These are phyloP conservation scores for Catostomus latipinnis DNA, from an alignment of 2,797 vertebrate species.

Conservation along the genomic window DNA sequence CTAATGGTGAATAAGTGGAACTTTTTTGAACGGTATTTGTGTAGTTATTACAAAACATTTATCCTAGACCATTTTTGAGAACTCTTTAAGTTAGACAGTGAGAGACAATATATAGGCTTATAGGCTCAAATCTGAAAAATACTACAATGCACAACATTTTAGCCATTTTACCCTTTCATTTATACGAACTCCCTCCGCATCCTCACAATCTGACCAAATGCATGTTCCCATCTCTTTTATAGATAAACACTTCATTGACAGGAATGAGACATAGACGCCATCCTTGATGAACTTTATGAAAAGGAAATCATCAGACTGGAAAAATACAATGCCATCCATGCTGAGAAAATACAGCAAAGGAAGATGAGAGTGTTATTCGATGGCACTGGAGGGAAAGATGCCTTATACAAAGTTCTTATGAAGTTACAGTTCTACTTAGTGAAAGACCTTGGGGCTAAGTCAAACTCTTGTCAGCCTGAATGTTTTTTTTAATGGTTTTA, in stretches of 20 bases:
- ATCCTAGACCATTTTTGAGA: too few relatives aligned
- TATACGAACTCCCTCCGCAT: background rate
- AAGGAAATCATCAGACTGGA: slow-evolving; percentile 13
- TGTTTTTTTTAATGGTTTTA: background rate
- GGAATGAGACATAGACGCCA: background rate
- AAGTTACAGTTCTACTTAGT: slow-evolving; percentile 14
- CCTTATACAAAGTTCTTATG: slow-evolving; percentile 59
- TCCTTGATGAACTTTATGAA: slow-evolving; percentile 63
- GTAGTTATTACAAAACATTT: too few relatives aligned
- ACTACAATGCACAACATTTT: too few relatives aligned
- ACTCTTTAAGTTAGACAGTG: too few relatives aligned
- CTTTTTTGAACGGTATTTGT: too few relatives aligned
- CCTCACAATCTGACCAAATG: slow-evolving; percentile 53
- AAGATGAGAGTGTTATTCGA: slow-evolving; percentile 50
- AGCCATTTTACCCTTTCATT: background rate
- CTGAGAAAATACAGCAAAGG: rapidly evolving
- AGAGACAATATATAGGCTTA: too few relatives aligned
- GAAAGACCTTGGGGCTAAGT: slow-evolving; percentile 42
- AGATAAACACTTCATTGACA: slow-evolving; percentile 62
- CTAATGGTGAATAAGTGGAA: background rate
- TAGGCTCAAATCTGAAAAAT: too few relatives aligned
- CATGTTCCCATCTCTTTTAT: background rate
- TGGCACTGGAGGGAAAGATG: slow-evolving; percentile 18
- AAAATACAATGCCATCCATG: slow-evolving; percentile 23
- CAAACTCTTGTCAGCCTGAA: background rate